Base-by-base conservation (phyloP, 2,113 vertebrate genomes). In the Dicrurus megarhynchus region DNA sequence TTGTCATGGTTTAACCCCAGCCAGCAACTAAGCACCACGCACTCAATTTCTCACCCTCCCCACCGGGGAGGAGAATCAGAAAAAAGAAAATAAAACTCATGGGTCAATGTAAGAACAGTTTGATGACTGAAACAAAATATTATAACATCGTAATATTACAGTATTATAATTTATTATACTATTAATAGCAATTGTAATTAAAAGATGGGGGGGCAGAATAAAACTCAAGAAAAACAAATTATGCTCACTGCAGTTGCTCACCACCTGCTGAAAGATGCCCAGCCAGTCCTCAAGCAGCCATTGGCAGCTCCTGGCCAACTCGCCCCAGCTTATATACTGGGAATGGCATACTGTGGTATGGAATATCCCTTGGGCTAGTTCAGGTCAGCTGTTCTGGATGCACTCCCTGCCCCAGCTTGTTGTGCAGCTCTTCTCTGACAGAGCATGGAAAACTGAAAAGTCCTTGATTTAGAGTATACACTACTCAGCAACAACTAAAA, bases 361-460 rank as follows among this genome's bases (percentile, higher is more conserved):
- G 16, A 75, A n/a, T 32, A 60, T 21, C 24, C n/a, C n/a, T 41
- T n/a, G 30, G 61, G 28, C 30, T 41, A 32, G 28, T 10, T 47
- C 28, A 24, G 18, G 63, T 22, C 47, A 60, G n/a, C 13, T 50
- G 21, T 35, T 47, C 46, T 27, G 46, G 20, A n/a, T 18, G 46
- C 24, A 65, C 20, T 41, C 28, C 17, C n/a, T 0, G 0, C 3
- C 30, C 9, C 28, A 53, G 39, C 5, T 52, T 30, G 6, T 17
- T 60, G n/a, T 35, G 46, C 39, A 60, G n/a, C 16, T 68, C 30
- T 26, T 75, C 0, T 0, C 13, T 47, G 46, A n/a, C 39, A 46
- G 46, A 53, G 13, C 46, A 46, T 14, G 7, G 46, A 60, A 82
- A 39, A 46, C 20, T 46, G 16, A 21, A 18, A 68, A 82, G 28